These are phyloP conservation scores for Osmoderma eremita DNA, from an alignment of 2,888 invertebrate species.

Conservation along the genomic window DNA sequence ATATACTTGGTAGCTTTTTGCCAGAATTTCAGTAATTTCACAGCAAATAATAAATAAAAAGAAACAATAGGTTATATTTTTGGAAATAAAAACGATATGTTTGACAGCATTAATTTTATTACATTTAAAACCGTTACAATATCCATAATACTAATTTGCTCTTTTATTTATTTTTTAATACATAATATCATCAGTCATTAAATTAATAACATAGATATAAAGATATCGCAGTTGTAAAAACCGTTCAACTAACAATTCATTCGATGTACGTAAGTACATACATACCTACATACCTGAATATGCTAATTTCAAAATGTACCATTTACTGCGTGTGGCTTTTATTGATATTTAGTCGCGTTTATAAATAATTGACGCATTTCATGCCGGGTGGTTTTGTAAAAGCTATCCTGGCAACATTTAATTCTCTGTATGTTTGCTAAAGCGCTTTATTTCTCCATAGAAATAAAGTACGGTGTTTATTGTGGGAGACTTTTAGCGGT, in stretches of 20 bases:
- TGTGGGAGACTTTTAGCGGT: conserved; percentile 10
- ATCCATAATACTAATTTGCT: no score
- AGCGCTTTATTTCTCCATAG: conserved; percentile 9
- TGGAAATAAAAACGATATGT: no score
- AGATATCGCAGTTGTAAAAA: no score
- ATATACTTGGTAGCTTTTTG: no score
- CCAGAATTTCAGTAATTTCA: no score
- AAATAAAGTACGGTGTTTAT: conserved; percentile 1
- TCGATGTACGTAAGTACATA: no score
- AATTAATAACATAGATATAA: conserved; percentile 28
- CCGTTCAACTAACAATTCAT: no score
- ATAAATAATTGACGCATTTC: conserved; percentile 25
- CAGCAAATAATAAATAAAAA: no score
- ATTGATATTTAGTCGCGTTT: conserved; percentile 27
- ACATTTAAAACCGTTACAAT: no score
- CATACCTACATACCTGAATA: no score
- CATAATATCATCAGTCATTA: background rate
- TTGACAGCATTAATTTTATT: no score
- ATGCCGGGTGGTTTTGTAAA: background rate
- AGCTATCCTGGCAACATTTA: conserved; percentile 13
- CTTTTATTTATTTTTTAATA: background rate
- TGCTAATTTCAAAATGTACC: conserved; percentile 20
- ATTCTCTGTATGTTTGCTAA: conserved; percentile 21
- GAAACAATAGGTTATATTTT: no score
- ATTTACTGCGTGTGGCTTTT: conserved; percentile 16